Base-by-base conservation (phyloP, 2,888 invertebrate genomes). In the Trichopria drosophilae region DNA sequence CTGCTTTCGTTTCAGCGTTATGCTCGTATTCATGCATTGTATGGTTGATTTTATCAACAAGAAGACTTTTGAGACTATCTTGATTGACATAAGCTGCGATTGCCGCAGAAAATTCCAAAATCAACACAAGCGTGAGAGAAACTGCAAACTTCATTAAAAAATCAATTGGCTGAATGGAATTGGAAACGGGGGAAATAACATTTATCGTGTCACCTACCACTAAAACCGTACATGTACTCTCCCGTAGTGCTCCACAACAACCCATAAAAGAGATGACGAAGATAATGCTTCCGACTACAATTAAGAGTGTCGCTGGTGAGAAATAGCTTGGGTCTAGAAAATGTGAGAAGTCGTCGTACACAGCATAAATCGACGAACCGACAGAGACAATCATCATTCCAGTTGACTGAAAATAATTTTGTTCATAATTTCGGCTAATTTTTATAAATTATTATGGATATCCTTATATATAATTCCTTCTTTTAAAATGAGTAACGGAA, bases 241-340 rank as follows among this genome's bases (percentile, higher is more conserved):
- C 86, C 66, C 82, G 87, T 62, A 88, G 76, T 4, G 90, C 91
- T 22, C 92, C 92, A 61, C 87, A 86, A 76, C 90, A 92, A 22
- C 91, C 93, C 41, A 71, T 64, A 60, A 92, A 87, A 61, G 88
- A 82, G 0, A 91, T 87, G 10, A 93, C 81, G 41, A 91, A 76
- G 61, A 92, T 81, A 39, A 92, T 81, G 45, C 85, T 78, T 0
- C 93, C 93, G 28, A 90, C 81, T 10, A 86, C 82, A 15, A 92
- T 85, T 29, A 90, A 80, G 20, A 93, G 76, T 6, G 86, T 82
- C 0, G 91, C 88, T 0, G 90, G 89, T 1, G 88, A 87, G 62
- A 86, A 81, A 69, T 86, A 84, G 45, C 79, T 76, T 13, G 78
- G 73, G 73, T 80, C 79, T 63, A 85, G 76, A 62, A 87, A 82